phyloP scores from a whole-genome alignment of 30 jellyfish, hydroid and myxozoan genomes.

The Cassiopea andromeda region DNA sequence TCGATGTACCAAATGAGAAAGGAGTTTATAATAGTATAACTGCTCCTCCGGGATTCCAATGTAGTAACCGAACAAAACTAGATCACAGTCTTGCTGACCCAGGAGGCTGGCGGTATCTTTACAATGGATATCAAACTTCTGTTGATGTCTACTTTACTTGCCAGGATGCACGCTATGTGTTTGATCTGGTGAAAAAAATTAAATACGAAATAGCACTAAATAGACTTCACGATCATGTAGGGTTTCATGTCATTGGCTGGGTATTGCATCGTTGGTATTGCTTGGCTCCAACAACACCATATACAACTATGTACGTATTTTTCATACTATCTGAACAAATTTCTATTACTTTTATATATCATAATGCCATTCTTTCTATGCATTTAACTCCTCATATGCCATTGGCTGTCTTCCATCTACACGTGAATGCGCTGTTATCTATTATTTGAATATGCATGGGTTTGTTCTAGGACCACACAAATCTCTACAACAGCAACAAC shows the following conservation, averaged over 20 bases:
- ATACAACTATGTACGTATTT: no score
- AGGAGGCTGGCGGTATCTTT: constrained; percentile 48
- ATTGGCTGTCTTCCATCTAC: no score
- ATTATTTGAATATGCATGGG: no score
- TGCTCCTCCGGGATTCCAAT: constrained; percentile 47
- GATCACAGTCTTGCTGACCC: constrained; percentile 58
- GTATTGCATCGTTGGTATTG: constrained; percentile 49
- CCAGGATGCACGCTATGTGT: constrained; percentile 34
- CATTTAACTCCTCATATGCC: no score
- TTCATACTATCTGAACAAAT: no score
- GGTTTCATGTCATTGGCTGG: constrained; percentile 66
- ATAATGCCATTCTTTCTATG: no score
- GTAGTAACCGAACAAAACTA: constrained; percentile 40
- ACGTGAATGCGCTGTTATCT: no score
- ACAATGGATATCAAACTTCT: constrained; percentile 62
- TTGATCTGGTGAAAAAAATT: constrained; percentile 34
- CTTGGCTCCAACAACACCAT: not conserved
- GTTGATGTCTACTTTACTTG: constrained; percentile 46
- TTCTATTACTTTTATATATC: no score
- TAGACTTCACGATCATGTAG: constrained; percentile 43
- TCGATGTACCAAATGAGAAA: constrained; percentile 14
- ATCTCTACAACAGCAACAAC: no score
- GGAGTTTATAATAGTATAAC: constrained; percentile 29
- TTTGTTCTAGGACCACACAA: no score
- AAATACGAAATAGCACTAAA: constrained; percentile 35